phyloP scores from a whole-genome alignment of 1,140 invertebrate genomes.

The Aphaenogaster floridana region DNA sequence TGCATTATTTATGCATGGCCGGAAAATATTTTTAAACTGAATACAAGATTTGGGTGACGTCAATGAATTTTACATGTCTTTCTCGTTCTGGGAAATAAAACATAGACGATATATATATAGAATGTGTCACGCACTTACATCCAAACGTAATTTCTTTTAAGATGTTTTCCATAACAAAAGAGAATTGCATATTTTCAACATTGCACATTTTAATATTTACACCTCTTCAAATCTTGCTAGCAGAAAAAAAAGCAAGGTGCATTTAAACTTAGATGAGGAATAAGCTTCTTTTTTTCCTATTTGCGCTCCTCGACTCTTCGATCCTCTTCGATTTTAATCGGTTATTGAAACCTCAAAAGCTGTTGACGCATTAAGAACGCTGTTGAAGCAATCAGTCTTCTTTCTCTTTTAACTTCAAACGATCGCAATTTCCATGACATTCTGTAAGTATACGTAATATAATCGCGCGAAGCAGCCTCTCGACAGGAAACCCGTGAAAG shows the following conservation, averaged over 20 bases:
- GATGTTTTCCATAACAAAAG: neutral
- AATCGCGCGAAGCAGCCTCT: neutral
- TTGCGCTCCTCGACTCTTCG: neutral
- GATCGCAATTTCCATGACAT: neutral
- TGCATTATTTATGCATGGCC: constrained; percentile 23
- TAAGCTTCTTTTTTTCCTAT: neutral
- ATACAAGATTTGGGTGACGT: neutral
- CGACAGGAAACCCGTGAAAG: neutral
- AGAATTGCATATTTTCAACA: constrained; percentile 1
- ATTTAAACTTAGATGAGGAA: neutral
- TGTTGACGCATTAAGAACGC: neutral
- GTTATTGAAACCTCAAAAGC: neutral
- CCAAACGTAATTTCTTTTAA: neutral
- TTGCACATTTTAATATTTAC: neutral
- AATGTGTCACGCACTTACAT: constrained; percentile 11
- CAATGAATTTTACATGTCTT: constrained; percentile 25
- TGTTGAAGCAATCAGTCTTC: neutral
- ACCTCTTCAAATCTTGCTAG: neutral
- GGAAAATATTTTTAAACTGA: constrained; percentile 14
- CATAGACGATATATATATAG: neutral
- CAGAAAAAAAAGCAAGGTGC: neutral
- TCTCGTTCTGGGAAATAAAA: constrained; percentile 5
- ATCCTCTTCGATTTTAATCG: neutral
- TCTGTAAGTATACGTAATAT: neutral
- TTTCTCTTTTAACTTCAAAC: constrained; percentile 1